A percentile compares a stretch with the other conserved stretches of the same genome.
phyloP scores from a whole-genome alignment of 1,140 invertebrate species.

The Callitettix versicolor region DNA sequence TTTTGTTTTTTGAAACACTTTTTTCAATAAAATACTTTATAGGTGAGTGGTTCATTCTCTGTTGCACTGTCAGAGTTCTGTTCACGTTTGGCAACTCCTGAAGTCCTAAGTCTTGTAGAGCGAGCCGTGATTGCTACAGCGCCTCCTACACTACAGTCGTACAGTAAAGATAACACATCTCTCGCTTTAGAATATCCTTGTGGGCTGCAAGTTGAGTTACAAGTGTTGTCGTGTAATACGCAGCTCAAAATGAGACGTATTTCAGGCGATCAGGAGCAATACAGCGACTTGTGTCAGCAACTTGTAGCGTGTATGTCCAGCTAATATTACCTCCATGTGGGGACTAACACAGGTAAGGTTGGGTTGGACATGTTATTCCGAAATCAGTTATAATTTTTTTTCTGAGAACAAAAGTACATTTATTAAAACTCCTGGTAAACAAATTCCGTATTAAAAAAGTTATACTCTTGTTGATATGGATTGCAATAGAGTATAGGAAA shows the following conservation, averaged over 20 bases:
- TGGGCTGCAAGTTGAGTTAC: constrained; percentile 41
- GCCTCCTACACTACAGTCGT: constrained; percentile 55
- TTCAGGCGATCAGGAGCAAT: constrained; percentile 82
- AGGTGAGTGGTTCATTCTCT: constrained; percentile 38
- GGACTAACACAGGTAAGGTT: constrained; percentile 5
- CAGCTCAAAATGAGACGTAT: constrained; percentile 83
- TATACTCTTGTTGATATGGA: too few relatives aligned
- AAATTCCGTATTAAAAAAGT: too few relatives aligned
- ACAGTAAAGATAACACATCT: constrained; percentile 23
- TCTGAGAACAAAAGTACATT: too few relatives aligned
- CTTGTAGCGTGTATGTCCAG: constrained; percentile 73
- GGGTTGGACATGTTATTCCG: too few relatives aligned
- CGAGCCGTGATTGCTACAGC: constrained; percentile 68
- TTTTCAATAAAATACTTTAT: too few relatives aligned
- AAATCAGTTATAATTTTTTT: too few relatives aligned
- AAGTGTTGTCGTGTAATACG: constrained; percentile 46
- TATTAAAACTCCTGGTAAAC: too few relatives aligned
- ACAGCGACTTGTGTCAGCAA: constrained; percentile 82
- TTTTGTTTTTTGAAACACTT: too few relatives aligned
- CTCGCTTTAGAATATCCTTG: constrained; percentile 24
- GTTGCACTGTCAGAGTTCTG: constrained; percentile 68
- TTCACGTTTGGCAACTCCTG: constrained; percentile 49
- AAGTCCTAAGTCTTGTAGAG: constrained; percentile 73
- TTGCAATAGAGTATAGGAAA: too few relatives aligned
- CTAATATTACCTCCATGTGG: constrained; percentile 18